These are phyloP conservation scores for Drosophila asahinai DNA, from an alignment of 1,140 invertebrate species.

Conservation along the genomic window DNA sequence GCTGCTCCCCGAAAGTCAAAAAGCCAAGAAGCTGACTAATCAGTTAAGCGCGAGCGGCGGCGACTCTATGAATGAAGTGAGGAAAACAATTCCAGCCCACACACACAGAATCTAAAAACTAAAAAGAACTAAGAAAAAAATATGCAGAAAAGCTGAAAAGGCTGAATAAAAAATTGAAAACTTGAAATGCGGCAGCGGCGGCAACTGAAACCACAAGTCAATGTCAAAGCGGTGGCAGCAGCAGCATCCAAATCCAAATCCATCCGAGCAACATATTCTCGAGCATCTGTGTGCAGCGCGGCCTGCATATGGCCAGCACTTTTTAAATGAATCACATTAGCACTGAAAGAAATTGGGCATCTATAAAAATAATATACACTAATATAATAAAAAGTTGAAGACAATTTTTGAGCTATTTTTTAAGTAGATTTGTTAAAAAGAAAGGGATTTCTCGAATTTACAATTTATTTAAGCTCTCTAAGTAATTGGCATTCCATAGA, in stretches of 20 bases:
- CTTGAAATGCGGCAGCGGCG: slow-evolving; percentile 59
- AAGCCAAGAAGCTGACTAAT: slow-evolving; percentile 75
- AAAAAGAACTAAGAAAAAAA: slow-evolving; percentile 17
- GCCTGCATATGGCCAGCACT: slow-evolving; percentile 47
- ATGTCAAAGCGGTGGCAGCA: slow-evolving; percentile 78
- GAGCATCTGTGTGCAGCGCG: slow-evolving; percentile 33
- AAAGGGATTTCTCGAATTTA: too few relatives aligned
- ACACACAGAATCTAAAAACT: slow-evolving; percentile 56
- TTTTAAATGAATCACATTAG: slow-evolving; percentile 54
- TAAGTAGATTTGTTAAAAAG: too few relatives aligned
- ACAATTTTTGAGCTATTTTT: not conserved
- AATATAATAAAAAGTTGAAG: not conserved
- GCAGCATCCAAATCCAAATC: slow-evolving; percentile 31
- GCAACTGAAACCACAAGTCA: slow-evolving; percentile 79
- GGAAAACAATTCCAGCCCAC: slow-evolving; percentile 76
- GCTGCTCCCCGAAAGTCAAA: slow-evolving; percentile 44
- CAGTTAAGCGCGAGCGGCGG: slow-evolving; percentile 47
- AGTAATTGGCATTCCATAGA: too few relatives aligned
- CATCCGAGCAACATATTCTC: slow-evolving; percentile 31
- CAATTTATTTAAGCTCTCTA: too few relatives aligned
- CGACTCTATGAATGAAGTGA: slow-evolving; percentile 65
- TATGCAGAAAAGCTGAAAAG: slow-evolving; percentile 25
- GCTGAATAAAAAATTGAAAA: slow-evolving; percentile 34
- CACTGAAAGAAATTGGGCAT: not conserved
- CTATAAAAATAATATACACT: accelerated